phyloP scores from a whole-genome alignment of 2,888 invertebrate genomes.

The Drosophila subquinaria region DNA sequence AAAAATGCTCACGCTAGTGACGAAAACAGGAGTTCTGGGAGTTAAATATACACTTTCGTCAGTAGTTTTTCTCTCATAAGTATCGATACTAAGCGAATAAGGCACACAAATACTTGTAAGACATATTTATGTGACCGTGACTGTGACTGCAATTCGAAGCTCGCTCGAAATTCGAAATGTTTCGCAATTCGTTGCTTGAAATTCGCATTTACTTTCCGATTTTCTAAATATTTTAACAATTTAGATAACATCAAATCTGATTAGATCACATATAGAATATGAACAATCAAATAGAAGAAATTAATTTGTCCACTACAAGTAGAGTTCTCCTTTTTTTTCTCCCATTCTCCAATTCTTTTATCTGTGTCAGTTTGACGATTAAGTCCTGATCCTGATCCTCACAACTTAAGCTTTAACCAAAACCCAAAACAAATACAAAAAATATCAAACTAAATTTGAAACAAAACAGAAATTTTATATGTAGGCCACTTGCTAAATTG shows the following conservation, averaged over 20 bases:
- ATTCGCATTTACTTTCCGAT: slow-evolving; percentile 5
- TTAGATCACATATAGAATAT: slow-evolving; percentile 2
- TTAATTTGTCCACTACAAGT: slow-evolving; percentile 63
- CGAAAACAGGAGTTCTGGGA: neutral
- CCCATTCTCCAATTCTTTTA: slow-evolving; percentile 4
- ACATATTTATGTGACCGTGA: slow-evolving; percentile 12
- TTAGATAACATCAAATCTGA: neutral
- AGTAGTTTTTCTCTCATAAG: slow-evolving; percentile 25
- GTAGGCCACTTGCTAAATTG: slow-evolving; percentile 31
- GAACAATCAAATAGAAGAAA: slow-evolving; percentile 76
- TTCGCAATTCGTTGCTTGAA: slow-evolving; percentile 6
- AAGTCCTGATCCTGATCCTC: slow-evolving; percentile 11
- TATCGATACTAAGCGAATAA: slow-evolving; percentile 18
- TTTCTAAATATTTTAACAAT: neutral
- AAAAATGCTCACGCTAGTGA: neutral
- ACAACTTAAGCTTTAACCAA: slow-evolving; percentile 19
- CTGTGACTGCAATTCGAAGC: slow-evolving; percentile 15
- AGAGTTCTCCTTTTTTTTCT: slow-evolving; percentile 38
- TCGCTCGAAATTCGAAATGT: slow-evolving; percentile 7
- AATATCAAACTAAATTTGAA: slow-evolving; percentile 2
- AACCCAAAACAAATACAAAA: slow-evolving; percentile 21
- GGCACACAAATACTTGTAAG: neutral
- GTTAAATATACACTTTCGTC: neutral
- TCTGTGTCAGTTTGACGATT: slow-evolving; percentile 4
- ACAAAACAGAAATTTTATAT: slow-evolving; percentile 21